A percentile compares a stretch with the other conserved stretches of the same genome.
These are phyloP conservation scores for Hetaerina americana DNA, from an alignment of 1,140 invertebrate genomes.

Conservation along the genomic window DNA sequence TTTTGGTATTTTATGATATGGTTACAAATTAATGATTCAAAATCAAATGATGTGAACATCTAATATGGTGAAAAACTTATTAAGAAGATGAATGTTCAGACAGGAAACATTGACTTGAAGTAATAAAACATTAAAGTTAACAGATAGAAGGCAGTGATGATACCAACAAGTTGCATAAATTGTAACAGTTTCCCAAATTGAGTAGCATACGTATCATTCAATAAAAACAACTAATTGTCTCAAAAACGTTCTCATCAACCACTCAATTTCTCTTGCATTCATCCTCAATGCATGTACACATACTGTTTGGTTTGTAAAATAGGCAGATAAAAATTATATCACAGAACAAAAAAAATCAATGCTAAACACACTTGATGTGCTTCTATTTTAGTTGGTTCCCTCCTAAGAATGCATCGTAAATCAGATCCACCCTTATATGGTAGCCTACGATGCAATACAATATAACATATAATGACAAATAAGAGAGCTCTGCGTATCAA, in stretches of 20 bases:
- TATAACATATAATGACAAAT: no score
- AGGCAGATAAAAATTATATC: background rate
- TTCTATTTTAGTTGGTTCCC: background rate
- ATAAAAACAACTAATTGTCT: background rate
- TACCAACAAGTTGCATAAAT: background rate
- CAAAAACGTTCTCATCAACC: background rate
- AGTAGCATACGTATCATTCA: background rate
- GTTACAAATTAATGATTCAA: background rate
- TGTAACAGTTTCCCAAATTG: background rate
- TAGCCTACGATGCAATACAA: no score
- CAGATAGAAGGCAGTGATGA: background rate
- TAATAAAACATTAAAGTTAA: background rate
- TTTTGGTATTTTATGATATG: background rate
- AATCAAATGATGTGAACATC: background rate
- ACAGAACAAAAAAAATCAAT: constrained; percentile 1
- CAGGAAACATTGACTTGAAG: no score
- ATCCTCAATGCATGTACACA: background rate
- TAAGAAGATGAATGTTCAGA: no score
- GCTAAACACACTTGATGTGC: background rate
- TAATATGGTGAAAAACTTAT: no score
- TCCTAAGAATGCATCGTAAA: background rate
- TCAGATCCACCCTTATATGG: no score
- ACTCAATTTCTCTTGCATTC: background rate
- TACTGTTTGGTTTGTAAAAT: background rate
- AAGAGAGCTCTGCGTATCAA: background rate